Conservation (phyloP, 2,113 vertebrate genomes). For the Zapus hudsonius region DNA sequence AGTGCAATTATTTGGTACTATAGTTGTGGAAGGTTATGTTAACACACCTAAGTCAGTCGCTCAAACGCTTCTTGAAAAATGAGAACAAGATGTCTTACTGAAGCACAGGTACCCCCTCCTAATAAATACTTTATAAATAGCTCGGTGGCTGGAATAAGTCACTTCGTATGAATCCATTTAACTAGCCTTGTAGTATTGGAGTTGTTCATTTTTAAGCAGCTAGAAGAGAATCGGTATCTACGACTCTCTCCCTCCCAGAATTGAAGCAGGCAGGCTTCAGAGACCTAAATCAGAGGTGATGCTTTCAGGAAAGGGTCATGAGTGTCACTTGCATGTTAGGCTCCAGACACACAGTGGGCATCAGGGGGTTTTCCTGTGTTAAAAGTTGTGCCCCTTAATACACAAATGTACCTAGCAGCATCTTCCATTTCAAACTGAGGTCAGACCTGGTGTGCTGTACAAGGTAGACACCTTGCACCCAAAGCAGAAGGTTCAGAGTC, state of each 20-base stretch:
- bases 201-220: constrained; percentile 4
- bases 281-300: neutral
- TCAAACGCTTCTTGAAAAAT: constrained; percentile 55
- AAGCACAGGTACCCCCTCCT: neutral
- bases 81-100: constrained; percentile 7
- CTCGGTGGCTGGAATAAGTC: constrained; percentile 25
- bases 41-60: constrained; percentile 71
- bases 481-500: neutral
- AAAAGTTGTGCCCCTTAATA: neutral
- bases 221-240: neutral
- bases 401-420: constrained; percentile 38
- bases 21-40: constrained; percentile 53
- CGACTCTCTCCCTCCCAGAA: neutral
- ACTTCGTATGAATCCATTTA: neutral
- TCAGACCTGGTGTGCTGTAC: neutral
- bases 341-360: neutral
- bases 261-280: neutral
- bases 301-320: neutral
- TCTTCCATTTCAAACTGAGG: neutral
- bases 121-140: constrained; percentile 62
- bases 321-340: neutral
- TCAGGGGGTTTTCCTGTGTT: neutral
- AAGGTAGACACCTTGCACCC: neutral
- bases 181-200: neutral
- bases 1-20: constrained; percentile 74